These are phyloP conservation scores for Arctopsyche grandis DNA, from an alignment of 1,140 invertebrate species.

Conservation along the genomic window DNA sequence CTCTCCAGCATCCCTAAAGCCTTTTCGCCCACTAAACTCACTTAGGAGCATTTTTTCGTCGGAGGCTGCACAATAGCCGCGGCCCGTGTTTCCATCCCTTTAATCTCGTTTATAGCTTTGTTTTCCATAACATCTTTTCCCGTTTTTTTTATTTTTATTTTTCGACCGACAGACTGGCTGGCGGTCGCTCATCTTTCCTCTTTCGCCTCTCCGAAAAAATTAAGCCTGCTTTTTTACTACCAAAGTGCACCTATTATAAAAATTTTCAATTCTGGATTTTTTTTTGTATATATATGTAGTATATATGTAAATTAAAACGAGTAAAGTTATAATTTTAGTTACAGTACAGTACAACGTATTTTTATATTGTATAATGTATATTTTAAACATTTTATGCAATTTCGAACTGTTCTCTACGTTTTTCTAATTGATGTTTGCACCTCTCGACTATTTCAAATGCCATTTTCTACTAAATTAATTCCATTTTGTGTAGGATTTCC, in stretches of 20 bases:
- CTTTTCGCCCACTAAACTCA: conserved; percentile 11
- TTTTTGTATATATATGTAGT: too few relatives aligned
- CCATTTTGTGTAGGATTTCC: too few relatives aligned
- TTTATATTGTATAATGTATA: too few relatives aligned
- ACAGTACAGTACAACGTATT: not conserved
- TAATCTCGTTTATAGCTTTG: conserved; percentile 53
- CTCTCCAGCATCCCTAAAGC: not conserved
- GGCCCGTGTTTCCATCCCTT: conserved; percentile 47
- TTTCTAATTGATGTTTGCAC: too few relatives aligned
- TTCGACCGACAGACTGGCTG: conserved; percentile 2
- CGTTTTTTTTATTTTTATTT: conserved; percentile 41
- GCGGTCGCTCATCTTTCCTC: conserved; percentile 20
- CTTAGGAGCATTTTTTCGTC: conserved; percentile 37
- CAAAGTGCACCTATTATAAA: too few relatives aligned
- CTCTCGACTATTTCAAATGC: too few relatives aligned
- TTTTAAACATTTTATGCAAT: not conserved
- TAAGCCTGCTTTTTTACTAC: conserved; percentile 2
- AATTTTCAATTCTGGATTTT: too few relatives aligned
- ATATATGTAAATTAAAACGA: not conserved
- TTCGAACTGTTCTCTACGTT: too few relatives aligned
- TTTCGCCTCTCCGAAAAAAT: conserved; percentile 21
- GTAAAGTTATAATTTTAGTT: conserved; percentile 1
- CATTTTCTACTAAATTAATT: too few relatives aligned
- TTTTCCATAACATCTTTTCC: conserved; percentile 46
- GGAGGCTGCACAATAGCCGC: conserved; percentile 34